Conservation (phyloP, 2,797 vertebrate genomes). For the Notolepis coatsorum region DNA sequence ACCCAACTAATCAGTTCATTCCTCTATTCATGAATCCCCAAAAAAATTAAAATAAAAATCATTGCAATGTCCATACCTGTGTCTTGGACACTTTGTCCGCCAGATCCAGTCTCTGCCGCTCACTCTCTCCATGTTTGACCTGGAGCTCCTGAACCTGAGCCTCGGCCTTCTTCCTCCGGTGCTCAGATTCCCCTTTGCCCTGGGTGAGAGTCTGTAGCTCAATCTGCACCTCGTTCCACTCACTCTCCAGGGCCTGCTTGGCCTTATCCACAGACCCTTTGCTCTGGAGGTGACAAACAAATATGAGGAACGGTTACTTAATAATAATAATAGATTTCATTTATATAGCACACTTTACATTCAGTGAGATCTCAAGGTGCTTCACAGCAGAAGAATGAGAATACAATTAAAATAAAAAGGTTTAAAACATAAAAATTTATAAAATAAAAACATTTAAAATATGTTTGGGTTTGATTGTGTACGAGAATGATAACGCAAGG, state of each 20-base stretch:
- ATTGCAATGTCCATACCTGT: constrained; percentile 89
- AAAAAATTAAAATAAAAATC: too few species aligned
- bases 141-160: constrained; percentile 92
- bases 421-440: background rate
- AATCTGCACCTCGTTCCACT: constrained; percentile 90
- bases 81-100: constrained; percentile 86
- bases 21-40: background rate
- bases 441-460: too few species aligned
- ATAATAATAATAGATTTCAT: too few species aligned
- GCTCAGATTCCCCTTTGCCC: constrained; percentile 91
- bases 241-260: constrained; percentile 92
- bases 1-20: background rate
- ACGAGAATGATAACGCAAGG: too few species aligned
- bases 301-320: background rate
- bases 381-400: background rate
- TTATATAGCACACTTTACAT: too few species aligned
- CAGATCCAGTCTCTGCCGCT: constrained; percentile 86
- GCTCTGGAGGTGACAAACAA: constrained; percentile 74
- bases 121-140: constrained; percentile 87
- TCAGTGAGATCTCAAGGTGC: too few species aligned
- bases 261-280: constrained; percentile 93
- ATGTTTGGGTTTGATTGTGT: too few species aligned
- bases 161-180: constrained; percentile 95
- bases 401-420: too few species aligned
- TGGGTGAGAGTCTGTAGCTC: constrained; percentile 91